phyloP scores from a whole-genome alignment of 1,140 invertebrate genomes.

The Xylocopa sonorina region DNA sequence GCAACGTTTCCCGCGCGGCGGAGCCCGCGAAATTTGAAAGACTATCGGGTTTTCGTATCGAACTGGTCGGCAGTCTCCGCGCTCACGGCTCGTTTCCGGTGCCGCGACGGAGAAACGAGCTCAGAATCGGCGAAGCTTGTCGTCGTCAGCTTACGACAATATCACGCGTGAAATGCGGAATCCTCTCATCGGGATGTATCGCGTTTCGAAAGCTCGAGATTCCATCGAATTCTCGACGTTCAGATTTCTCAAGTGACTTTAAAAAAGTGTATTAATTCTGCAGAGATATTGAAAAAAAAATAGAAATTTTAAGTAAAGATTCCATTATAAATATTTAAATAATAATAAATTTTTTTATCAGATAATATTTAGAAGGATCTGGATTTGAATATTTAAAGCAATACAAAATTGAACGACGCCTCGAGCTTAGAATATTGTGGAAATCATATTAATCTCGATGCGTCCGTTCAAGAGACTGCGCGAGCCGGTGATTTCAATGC shows the following conservation, averaged over 20 bases:
- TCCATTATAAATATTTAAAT: too few species aligned
- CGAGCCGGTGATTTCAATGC: neutral
- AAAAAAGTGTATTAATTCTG: too few species aligned
- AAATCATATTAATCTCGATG: too few species aligned
- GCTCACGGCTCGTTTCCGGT: slow-evolving; percentile 25
- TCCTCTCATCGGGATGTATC: slow-evolving; percentile 6
- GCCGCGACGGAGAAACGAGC: slow-evolving; percentile 10
- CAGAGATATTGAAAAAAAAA: too few species aligned
- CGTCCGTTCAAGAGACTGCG: neutral
- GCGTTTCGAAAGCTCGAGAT: neutral
- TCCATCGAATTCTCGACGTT: neutral
- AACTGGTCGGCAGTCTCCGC: slow-evolving; percentile 8
- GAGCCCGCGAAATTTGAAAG: slow-evolving; percentile 60
- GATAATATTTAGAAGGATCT: too few species aligned
- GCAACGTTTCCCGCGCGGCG: slow-evolving; percentile 29
- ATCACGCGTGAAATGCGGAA: neutral
- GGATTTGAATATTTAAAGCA: neutral
- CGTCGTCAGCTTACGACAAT: neutral
- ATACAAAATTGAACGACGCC: too few species aligned
- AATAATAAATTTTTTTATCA: too few species aligned
- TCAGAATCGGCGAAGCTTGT: slow-evolving; percentile 11
- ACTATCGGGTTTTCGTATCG: slow-evolving; percentile 57
- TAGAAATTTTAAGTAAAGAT: too few species aligned
- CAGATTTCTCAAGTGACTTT: too few species aligned
- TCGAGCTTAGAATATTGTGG: too few species aligned